A percentile compares a stretch with the other conserved stretches of the same genome.
Conservation (phyloP, 2,797 vertebrate genomes). For the Oreochromis grahami region DNA sequence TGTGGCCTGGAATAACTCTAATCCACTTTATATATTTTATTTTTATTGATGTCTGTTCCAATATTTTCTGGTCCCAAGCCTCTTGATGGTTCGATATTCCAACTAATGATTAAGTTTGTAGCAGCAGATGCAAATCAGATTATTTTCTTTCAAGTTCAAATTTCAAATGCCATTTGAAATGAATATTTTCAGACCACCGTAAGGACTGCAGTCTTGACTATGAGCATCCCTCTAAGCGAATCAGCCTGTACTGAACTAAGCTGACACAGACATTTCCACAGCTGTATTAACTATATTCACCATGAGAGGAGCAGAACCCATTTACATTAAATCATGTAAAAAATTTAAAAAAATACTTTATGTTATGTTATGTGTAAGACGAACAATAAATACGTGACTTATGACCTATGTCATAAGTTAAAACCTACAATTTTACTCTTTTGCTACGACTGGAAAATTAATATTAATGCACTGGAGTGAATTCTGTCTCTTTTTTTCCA, state of each 20-base stretch:
- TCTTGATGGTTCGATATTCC: background rate
- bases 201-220: background rate
- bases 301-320: background rate
- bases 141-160: background rate
- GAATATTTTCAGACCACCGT: background rate
- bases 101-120: background rate
- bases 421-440: background rate
- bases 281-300: background rate
- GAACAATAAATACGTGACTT: background rate
- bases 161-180: background rate
- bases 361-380: background rate
- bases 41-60: background rate
- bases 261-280: background rate
- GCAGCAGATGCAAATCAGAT: background rate
- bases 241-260: background rate
- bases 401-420: background rate
- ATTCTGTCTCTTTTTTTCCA: background rate
- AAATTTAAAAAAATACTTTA: background rate
- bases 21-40: background rate
- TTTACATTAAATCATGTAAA: background rate
- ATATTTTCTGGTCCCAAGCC: background rate
- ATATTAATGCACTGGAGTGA: background rate
- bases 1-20: background rate
- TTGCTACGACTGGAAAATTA: background rate
- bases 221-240: background rate